A percentile compares a stretch with the other conserved stretches of the same genome.
Conservation (phyloP, 2,113 vertebrate species). For the Hyaena hyaena region DNA sequence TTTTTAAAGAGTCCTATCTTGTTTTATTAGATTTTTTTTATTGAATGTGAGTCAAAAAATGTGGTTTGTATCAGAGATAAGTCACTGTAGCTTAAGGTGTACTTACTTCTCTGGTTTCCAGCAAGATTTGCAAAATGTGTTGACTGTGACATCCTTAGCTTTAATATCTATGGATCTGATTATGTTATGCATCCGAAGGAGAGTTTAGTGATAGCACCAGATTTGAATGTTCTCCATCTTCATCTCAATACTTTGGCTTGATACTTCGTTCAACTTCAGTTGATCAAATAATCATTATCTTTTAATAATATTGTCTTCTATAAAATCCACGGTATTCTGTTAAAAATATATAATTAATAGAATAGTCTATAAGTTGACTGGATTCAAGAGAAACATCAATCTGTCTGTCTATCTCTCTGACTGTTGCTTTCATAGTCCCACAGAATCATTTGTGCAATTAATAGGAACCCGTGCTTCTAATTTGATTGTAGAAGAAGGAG, state of each 20-base stretch:
- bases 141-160: neutral
- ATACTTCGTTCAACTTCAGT: neutral
- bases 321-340: neutral
- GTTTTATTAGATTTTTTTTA: neutral
- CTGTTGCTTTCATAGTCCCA: neutral
- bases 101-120: neutral
- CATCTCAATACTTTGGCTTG: neutral
- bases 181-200: neutral
- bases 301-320: neutral
- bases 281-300: neutral
- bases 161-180: neutral
- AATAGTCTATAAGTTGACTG: neutral
- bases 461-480: neutral
- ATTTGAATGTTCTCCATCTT: neutral
- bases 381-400: neutral
- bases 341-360: neutral
- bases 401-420: neutral
- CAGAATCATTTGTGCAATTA: neutral
- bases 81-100: neutral
- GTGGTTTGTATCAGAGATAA: neutral
- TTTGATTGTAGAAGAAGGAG: neutral
- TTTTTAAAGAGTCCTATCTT: neutral
- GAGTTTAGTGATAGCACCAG: neutral
- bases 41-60: neutral
- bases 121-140: neutral